Percentiles rank a stretch among this genome's conserved stretches.
Conservation (phyloP, 1,140 invertebrate genomes). For the Papilio glaucus region DNA sequence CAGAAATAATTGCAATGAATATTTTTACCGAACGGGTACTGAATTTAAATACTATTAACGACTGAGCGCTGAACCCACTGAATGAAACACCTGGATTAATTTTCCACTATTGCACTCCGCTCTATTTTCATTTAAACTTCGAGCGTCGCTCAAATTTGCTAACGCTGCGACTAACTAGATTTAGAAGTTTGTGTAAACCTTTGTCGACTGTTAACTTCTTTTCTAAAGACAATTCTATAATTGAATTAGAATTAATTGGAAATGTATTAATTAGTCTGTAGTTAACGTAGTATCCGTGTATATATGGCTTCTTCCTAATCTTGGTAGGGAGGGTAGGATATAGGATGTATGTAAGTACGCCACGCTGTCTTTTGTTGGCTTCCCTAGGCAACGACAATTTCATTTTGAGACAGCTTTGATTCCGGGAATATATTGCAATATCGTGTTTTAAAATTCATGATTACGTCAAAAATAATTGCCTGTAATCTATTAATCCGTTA, state of each 20-base stretch:
- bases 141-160: neutral
- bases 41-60: slow-evolving; percentile 32
- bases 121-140: slow-evolving; percentile 27
- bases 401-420: neutral
- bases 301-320: slow-evolving; percentile 3
- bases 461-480: no score
- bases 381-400: neutral
- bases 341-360: neutral
- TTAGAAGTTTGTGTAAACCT: neutral
- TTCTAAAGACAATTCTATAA: neutral
- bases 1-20: neutral
- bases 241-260: neutral
- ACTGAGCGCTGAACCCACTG: slow-evolving; percentile 3
- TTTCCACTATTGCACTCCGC: slow-evolving; percentile 16
- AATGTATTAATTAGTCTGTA: neutral
- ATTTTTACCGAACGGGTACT: neutral
- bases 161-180: slow-evolving; percentile 3
- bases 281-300: neutral
- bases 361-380: neutral
- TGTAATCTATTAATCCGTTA: no score
- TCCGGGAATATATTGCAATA: neutral
- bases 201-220: neutral
- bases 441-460: no score
- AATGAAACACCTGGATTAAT: slow-evolving; percentile 35
- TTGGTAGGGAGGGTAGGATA: neutral